Evolutionary conservation across 2,797 vertebrate species (phyloP), one percentile per base, ranked within the genome.

Genomic region (Myotis vivesi): DNA sequence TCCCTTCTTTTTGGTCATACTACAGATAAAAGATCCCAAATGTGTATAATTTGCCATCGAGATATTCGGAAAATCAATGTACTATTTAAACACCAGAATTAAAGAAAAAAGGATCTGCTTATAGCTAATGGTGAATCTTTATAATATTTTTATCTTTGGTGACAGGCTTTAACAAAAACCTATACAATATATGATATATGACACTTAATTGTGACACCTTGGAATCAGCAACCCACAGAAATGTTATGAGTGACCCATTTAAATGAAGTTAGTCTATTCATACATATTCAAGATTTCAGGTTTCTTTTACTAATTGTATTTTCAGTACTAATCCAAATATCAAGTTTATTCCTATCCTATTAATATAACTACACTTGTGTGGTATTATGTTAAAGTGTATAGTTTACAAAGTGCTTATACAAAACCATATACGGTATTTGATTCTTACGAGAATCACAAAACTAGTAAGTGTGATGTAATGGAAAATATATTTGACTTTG

Each of bases 1-100:
- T 11, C 23, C 17, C 23, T 33, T 19, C 22, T 23, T 44, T 81
- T 95, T 94, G 23, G 19, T 87, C n/a, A 28, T 87, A 89, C 44
- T 83, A 93, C 66, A 66, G 55, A 73, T 57, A 84, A 90, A 86
- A 88, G 22, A 83, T 86, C 6, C 73, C 11, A 89, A 59, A 71
- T 93, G 20, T 87, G 5, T 92, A 66, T 93, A 84, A 80, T 81
- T 93, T 92, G 62, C 22, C 80, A 30, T 73, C 11, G 91, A 23
- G 9, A 16, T 94, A 85, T 51, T 94, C 66, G 92, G 86, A 94
- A 95, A 97, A 91, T 85, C 73, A 94, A 85, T 94, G 49, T 75
- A 85, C 22, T 81, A 4, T 84, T 92, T 95, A 87, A 96, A 87
- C 22, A 91, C 68, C 88, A 84, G 71, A 92, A 93, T 92, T 73